A percentile compares a stretch with the other conserved stretches of the same genome.
Conservation (phyloP, 2,113 vertebrate species). For the Poeciliopsis retropinna region DNA sequence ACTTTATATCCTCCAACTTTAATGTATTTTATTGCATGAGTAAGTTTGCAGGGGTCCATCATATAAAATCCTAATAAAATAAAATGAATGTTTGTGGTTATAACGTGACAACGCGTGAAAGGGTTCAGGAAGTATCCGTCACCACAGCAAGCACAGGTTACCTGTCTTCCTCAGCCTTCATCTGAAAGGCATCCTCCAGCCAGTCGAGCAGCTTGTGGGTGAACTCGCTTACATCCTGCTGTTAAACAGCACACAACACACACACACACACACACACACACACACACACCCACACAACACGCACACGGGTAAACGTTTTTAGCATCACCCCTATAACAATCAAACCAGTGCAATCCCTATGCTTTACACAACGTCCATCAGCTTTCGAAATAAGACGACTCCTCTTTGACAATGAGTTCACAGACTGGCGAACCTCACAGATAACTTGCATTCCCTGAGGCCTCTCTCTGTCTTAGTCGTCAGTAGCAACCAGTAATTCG, state of each 20-base stretch:
- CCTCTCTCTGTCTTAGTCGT: constrained; percentile 32
- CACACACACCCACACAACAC: no score
- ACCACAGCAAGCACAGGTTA: constrained; percentile 27
- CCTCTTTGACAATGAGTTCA: neutral
- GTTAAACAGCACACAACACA: constrained; percentile 49
- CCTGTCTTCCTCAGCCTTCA: constrained; percentile 93
- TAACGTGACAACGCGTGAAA: neutral
- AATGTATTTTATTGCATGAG: neutral
- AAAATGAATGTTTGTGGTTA: neutral
- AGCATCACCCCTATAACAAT: neutral
- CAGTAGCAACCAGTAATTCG: constrained; percentile 39
- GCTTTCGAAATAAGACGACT: neutral
- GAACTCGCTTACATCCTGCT: constrained; percentile 99
- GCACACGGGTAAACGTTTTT: no score
- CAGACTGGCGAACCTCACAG: constrained; percentile 41
- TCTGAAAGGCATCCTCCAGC: constrained; percentile 98
- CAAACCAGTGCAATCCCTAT: constrained; percentile 25
- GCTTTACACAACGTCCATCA: neutral
- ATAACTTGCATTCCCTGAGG: neutral
- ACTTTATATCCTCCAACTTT: no score
- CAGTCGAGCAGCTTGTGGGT: constrained; percentile 97
- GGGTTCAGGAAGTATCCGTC: neutral
- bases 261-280: no score
- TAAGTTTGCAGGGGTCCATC: neutral
- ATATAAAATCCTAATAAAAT: neutral